Evolutionary conservation across 2,888 invertebrate species (phyloP).

Genomic region (Bhutanitis thaidina): DNA sequence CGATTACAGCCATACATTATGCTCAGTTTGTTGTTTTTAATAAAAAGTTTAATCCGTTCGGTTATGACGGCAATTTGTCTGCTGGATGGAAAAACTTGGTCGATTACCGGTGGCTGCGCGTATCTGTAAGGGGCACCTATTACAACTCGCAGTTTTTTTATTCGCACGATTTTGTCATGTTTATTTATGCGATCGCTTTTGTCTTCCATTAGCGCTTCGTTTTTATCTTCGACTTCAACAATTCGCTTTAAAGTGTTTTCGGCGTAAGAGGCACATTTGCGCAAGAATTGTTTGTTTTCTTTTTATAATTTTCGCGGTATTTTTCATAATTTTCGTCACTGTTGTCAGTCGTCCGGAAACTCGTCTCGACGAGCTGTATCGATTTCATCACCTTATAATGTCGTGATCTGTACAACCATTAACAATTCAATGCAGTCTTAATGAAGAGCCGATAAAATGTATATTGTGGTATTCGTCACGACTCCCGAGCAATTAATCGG

Average conservation of each 20-base stretch:
- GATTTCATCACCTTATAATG: slow-evolving; percentile 67
- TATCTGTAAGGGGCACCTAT: slow-evolving; percentile 42
- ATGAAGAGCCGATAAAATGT: slow-evolving; percentile 76
- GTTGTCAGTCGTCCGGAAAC: slow-evolving; percentile 47
- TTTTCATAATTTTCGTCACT: slow-evolving; percentile 42
- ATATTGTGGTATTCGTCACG: slow-evolving; percentile 70
- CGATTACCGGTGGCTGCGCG: slow-evolving; percentile 60
- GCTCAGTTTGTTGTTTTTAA: slow-evolving; percentile 79
- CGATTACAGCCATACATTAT: slow-evolving; percentile 78
- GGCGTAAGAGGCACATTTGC: slow-evolving; percentile 39
- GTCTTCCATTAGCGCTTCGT: slow-evolving; percentile 70
- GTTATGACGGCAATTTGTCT: slow-evolving; percentile 78
- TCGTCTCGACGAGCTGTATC: slow-evolving; percentile 55
- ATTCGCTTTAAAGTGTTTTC: slow-evolving; percentile 57
- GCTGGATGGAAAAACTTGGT: slow-evolving; percentile 75
- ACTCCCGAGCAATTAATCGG: slow-evolving; percentile 65
- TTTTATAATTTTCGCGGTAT: slow-evolving; percentile 43
- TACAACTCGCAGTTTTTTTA: slow-evolving; percentile 44
- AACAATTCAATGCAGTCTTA: slow-evolving; percentile 72
- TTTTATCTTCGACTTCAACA: slow-evolving; percentile 51
- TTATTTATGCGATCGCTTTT: slow-evolving; percentile 74
- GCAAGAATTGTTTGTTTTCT: slow-evolving; percentile 30
- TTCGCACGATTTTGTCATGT: slow-evolving; percentile 64
- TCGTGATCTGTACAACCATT: slow-evolving; percentile 62
- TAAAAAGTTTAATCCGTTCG: slow-evolving; percentile 79